Percentiles rank a stretch among this genome's conserved stretches.
phyloP scores from a whole-genome alignment of 2,888 invertebrate species.

The Drepanosiphum platanoidis region DNA sequence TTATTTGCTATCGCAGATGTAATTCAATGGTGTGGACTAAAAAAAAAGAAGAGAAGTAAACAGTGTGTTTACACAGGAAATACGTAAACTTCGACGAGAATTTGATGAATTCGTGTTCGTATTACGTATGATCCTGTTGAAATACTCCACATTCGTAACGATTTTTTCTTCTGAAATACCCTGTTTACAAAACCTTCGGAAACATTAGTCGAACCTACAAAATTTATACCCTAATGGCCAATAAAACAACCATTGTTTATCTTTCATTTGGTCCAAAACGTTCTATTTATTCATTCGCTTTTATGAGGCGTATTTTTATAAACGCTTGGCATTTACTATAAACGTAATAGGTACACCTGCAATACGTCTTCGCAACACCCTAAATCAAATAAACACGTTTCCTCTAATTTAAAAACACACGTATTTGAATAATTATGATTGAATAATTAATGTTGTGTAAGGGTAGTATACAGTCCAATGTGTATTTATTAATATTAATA shows the following conservation, averaged over 20 bases:
- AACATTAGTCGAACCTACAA: not conserved
- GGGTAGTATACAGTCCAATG: no score
- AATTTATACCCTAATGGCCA: not conserved
- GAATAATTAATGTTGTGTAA: no score
- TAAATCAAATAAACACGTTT: no score
- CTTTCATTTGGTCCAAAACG: not conserved
- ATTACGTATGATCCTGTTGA: not conserved
- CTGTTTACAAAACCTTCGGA: not conserved
- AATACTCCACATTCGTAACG: not conserved
- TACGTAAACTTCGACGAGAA: conserved; percentile 17
- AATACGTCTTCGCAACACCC: no score
- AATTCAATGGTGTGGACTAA: not conserved
- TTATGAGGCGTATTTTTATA: no score
- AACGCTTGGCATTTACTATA: no score
- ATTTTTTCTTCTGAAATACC: not conserved
- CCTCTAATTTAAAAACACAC: no score
- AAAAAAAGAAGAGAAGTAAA: no score
- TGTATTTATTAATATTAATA: no score
- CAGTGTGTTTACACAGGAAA: conserved; percentile 36
- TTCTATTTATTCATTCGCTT: not conserved
- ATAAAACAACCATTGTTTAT: not conserved
- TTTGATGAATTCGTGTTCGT: not conserved
- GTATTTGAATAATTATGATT: no score
- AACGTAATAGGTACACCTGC: no score
- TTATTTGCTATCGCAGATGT: not conserved